Base-by-base conservation (phyloP, 1,140 invertebrate genomes). In the Samia ricini region DNA sequence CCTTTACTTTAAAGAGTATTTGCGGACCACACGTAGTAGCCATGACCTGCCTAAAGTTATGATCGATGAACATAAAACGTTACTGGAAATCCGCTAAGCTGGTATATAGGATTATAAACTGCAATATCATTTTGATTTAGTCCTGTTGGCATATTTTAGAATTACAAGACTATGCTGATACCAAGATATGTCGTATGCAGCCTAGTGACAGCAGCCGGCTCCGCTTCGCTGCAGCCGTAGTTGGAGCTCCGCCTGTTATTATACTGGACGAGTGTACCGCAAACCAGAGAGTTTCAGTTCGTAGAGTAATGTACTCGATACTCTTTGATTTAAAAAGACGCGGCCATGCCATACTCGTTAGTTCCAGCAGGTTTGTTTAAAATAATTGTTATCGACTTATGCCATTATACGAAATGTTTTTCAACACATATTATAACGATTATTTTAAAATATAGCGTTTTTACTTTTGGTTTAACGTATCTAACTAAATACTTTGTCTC, bases 191-290 rank as follows among this genome's bases (percentile, higher is more conserved):
- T 2, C 36, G 66, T n/a, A 60, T 83, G 6, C 55, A 57, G 5
- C 18, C 62, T 0, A 69, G 52, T 15, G 81, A 81, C 4, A 69
- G 57, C 5, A 66, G 67, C 3, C 69, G 79, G 0, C 49, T 88
- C n/a, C 65, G 78, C 55, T 88, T 88, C 69, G 72, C 69, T 0
- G 76, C 79, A 0, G 81, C 83, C 0, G 73, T 81, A 7, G 62
- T 86, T 0, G 85, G 74, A 0, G 80, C 83, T 0, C 85, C 85
- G 0, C 73, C 81, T 0, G 48, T 85, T 0, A 58, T 86, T 1
- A 61, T 88, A 1, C 51, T 88, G 12, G 83, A 88, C 42, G 85
- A 88, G 56, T 80, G 71, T 59, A 83, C 83, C 2, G 81, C 77
- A 0, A 79, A 79, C 66, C 85, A 88, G 63, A 79, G 79, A 24